Conservation (phyloP, 1,140 invertebrate genomes). For the Drosophila elegans region DNA sequence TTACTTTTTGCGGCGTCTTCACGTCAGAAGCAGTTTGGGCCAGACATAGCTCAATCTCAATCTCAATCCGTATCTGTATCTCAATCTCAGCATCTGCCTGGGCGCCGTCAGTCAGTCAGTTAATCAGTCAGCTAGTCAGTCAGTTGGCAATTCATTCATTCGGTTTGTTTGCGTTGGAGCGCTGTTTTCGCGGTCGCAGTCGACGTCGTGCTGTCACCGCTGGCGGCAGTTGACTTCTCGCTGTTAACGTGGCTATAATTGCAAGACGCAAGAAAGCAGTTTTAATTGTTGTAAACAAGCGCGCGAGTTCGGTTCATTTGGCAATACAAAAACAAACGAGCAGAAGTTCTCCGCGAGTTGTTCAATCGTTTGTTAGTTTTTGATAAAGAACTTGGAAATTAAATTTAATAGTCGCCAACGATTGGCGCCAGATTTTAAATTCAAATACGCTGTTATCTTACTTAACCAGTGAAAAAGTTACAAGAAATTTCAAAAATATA, state of each 20-base stretch:
- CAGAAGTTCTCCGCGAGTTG: slow-evolving; percentile 25
- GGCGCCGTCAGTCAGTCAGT: slow-evolving; percentile 35
- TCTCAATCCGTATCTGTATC: slow-evolving; percentile 8
- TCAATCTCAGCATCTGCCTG: slow-evolving; percentile 17
- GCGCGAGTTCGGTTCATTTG: slow-evolving; percentile 64
- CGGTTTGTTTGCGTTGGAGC: slow-evolving; percentile 36
- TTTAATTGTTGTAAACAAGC: slow-evolving; percentile 80
- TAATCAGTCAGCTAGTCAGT: slow-evolving; percentile 9
- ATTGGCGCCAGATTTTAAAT: slow-evolving; percentile 11
- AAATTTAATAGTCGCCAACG: background rate
- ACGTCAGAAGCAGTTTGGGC: slow-evolving; percentile 36
- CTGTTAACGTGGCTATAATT: slow-evolving; percentile 77
- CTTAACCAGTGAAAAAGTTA: background rate
- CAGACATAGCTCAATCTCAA: slow-evolving; percentile 22
- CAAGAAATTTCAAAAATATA: slow-evolving; percentile 3
- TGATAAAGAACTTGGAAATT: slow-evolving; percentile 51
- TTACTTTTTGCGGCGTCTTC: slow-evolving; percentile 67
- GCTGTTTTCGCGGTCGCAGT: slow-evolving; percentile 24
- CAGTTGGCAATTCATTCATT: slow-evolving; percentile 32
- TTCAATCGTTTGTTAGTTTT: slow-evolving; percentile 35
- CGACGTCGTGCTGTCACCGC: slow-evolving; percentile 36
- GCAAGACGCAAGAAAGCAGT: slow-evolving; percentile 53
- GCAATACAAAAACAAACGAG: slow-evolving; percentile 14
- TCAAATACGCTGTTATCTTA: background rate
- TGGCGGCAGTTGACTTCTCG: slow-evolving; percentile 50